Percentiles rank a stretch among this genome's conserved stretches.
These are phyloP conservation scores for Drosophila guanche DNA, from an alignment of 1,140 invertebrate genomes.

Conservation along the genomic window DNA sequence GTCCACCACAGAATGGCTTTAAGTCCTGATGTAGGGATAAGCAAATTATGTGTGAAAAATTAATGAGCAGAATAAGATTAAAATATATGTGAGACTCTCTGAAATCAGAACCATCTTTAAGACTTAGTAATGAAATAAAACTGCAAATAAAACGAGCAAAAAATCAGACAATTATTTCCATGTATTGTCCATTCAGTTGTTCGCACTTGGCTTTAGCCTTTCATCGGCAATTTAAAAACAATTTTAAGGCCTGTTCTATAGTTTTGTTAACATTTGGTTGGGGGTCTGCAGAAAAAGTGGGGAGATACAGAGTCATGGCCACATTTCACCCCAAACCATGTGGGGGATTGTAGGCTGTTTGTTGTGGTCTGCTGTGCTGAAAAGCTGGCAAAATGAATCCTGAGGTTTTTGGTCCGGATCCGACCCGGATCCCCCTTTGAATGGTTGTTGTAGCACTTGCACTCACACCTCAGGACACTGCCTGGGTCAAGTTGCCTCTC, in stretches of 20 bases:
- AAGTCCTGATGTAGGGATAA: slow-evolving; percentile 42
- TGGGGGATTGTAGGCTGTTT: slow-evolving; percentile 50
- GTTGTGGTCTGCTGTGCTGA: slow-evolving; percentile 65
- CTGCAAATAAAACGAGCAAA: background rate
- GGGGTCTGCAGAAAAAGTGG: no score
- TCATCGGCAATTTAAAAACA: slow-evolving; percentile 62
- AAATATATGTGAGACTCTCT: background rate
- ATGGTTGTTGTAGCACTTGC: slow-evolving; percentile 21
- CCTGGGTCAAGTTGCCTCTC: slow-evolving; percentile 23
- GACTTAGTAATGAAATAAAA: background rate
- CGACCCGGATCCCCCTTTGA: slow-evolving; percentile 22
- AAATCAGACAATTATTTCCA: slow-evolving; percentile 16
- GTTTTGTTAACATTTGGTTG: slow-evolving; percentile 40
- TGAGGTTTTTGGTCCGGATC: slow-evolving; percentile 36
- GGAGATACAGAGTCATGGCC: slow-evolving; percentile 5
- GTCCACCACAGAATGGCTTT: slow-evolving; percentile 47
- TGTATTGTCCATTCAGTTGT: slow-evolving; percentile 12
- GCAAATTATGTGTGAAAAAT: slow-evolving; percentile 62
- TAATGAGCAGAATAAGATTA: slow-evolving; percentile 25
- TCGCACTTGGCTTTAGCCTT: slow-evolving; percentile 39
- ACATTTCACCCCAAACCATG: slow-evolving; percentile 15
- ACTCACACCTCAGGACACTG: slow-evolving; percentile 23
- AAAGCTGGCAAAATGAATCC: slow-evolving; percentile 58
- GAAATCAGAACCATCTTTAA: background rate
- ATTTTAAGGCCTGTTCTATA: slow-evolving; percentile 53